Percentiles rank a stretch among this genome's conserved stretches.
phyloP scores from a whole-genome alignment of 2,113 vertebrate species.

The Strix aluco region DNA sequence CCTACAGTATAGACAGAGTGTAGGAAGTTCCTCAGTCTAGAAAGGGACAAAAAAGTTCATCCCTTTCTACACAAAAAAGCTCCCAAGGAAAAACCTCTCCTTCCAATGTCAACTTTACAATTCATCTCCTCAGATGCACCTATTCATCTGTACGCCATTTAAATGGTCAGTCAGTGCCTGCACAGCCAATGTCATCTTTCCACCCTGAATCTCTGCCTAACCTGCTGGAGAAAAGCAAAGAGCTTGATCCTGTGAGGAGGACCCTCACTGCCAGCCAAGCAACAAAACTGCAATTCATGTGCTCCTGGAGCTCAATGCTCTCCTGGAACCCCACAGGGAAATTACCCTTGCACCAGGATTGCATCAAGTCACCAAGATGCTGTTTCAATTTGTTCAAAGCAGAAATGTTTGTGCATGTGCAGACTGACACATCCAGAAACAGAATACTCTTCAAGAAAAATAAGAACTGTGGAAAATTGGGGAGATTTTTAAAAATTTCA shows the following conservation, averaged over 20 bases:
- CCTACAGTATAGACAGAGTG: background rate
- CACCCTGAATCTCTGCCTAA: background rate
- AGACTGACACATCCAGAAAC: background rate
- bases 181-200: background rate
- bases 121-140: background rate
- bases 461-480: background rate
- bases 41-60: background rate
- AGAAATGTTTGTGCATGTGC: background rate
- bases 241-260: background rate
- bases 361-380: background rate
- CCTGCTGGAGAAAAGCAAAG: background rate
- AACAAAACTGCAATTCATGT: background rate
- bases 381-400: background rate
- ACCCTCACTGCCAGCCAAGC: background rate
- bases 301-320: background rate
- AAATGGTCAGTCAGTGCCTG: fast-evolving
- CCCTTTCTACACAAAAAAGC: background rate
- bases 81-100: background rate
- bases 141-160: background rate
- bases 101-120: background rate
- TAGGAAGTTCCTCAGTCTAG: background rate
- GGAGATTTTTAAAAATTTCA: background rate
- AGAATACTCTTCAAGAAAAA: background rate
- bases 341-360: background rate
- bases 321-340: background rate